These are phyloP conservation scores for Lagodon rhomboides DNA, from an alignment of 2,797 vertebrate species.

Conservation along the genomic window DNA sequence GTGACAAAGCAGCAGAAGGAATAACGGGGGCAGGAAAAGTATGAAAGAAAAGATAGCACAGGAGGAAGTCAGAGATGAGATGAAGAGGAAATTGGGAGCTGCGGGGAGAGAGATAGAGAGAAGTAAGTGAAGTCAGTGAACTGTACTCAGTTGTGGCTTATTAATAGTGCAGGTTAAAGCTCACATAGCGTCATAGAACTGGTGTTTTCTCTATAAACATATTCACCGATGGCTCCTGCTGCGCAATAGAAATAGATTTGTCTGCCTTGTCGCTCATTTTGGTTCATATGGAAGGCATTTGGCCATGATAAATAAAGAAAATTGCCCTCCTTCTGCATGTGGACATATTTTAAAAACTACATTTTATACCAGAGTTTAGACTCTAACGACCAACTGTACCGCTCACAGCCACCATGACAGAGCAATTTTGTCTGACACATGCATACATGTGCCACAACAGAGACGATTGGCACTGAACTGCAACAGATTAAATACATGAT, in stretches of 20 bases:
- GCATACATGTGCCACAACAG: slow-evolving; percentile 44
- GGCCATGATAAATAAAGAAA: slow-evolving; percentile 40
- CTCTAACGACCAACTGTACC: slow-evolving; percentile 1
- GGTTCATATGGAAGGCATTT: slow-evolving; percentile 35
- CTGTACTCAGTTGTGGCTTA: slow-evolving; percentile 20
- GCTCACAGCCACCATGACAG: slow-evolving; percentile 12
- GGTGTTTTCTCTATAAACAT: slow-evolving; percentile 67
- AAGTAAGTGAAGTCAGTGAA: slow-evolving; percentile 1
- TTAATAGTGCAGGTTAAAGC: slow-evolving; percentile 16
- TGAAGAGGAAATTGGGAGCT: not conserved
- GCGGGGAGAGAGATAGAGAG: slow-evolving; percentile 4
- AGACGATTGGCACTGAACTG: slow-evolving; percentile 32
- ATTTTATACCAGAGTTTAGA: slow-evolving; percentile 14
- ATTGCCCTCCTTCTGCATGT: slow-evolving; percentile 22
- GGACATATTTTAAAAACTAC: slow-evolving; percentile 29
- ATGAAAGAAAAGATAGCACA: slow-evolving; percentile 28
- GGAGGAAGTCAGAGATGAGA: slow-evolving; percentile 27
- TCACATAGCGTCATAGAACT: slow-evolving; percentile 1
- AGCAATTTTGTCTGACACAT: slow-evolving; percentile 40
- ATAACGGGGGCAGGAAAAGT: slow-evolving; percentile 26
- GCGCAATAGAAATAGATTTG: slow-evolving; percentile 27
- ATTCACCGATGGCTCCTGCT: slow-evolving; percentile 32
- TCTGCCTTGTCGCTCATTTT: slow-evolving; percentile 42
- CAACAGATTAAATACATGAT: slow-evolving; percentile 24
- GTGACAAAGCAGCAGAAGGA: slow-evolving; percentile 77